Percentiles rank a stretch among this genome's conserved stretches.
These are phyloP conservation scores for Botia almorhae DNA, from an alignment of 2,797 vertebrate genomes.

Conservation along the genomic window DNA sequence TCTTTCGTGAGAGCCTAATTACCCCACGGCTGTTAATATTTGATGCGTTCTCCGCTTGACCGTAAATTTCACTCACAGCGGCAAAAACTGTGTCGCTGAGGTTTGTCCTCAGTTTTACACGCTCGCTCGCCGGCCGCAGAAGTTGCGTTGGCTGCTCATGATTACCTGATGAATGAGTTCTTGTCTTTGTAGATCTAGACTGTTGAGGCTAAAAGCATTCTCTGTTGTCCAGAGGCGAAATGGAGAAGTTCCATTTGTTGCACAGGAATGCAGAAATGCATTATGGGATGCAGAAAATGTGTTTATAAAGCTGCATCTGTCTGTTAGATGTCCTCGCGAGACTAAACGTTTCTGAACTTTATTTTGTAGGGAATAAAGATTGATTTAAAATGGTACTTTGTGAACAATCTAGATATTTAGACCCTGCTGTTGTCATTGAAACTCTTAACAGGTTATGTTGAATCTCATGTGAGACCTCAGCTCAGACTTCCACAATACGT, in stretches of 20 bases:
- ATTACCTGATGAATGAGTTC: background rate
- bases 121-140: background rate
- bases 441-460: too few relatives aligned
- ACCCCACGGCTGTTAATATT: conserved; percentile 22
- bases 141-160: background rate
- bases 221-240: conserved; percentile 9
- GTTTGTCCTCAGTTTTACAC: background rate
- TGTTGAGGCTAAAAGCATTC: conserved; percentile 42
- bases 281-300: too few relatives aligned
- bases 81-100: background rate
- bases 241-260: conserved; percentile 10
- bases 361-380: background rate
- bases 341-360: too few relatives aligned
- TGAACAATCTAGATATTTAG: too few relatives aligned
- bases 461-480: too few relatives aligned
- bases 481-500: too few relatives aligned
- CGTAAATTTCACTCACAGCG: background rate
- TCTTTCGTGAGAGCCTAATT: conserved; percentile 11
- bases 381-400: too few relatives aligned
- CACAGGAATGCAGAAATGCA: background rate
- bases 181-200: conserved; percentile 26
- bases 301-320: background rate
- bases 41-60: background rate
- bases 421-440: too few relatives aligned
- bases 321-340: background rate